Base-by-base conservation (phyloP, 2,797 vertebrate species). In the Setipinna tenuifilis region DNA sequence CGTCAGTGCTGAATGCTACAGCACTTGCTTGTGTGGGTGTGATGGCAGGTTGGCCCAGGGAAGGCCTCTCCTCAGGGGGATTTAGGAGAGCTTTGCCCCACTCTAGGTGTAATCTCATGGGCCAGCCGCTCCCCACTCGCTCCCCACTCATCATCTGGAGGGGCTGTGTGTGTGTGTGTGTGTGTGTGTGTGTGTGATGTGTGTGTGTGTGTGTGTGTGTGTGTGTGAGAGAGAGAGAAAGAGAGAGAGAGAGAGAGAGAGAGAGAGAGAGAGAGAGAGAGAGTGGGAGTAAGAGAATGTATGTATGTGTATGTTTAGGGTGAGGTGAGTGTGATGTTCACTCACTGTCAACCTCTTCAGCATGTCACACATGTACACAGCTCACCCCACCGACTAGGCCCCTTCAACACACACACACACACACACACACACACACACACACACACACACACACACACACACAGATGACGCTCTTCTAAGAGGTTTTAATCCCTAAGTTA, bases 111-210 rank as follows among this genome's bases (percentile, higher is more conserved):
- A 82, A 48, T 16, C 59, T 41, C 46, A n/a, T 44, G 28, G 14
- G 54, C 81, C 59, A 68, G 46, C 57, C 46, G 57, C 12, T 78
- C 62, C 68, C 75, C 62, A 82, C 61, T 87, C 46, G 61, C 35
- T 12, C 5, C 28, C 16, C 83, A 68, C 3, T 59, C 46, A 48
- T 68, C 81, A 59, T 41, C 17, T 68, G 82, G 62, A 83, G 59
- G 35, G 71, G 71, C 16, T 44, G 28, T 28, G 31, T 71, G 68
- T 71, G 28, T 35, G 35, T 21, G 6, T 25, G n/a, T 75, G 9
- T 68, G 23, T 68, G 62, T 28, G 25, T 68, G 62, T 68, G 11
- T 68, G 62, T 71, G 65, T 71, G 65, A n/a, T 71, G 68, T 35
- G 35, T 21, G 17, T 65, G 61, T 75, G 25, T 68, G 62, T 68